Conservation (phyloP, 1,140 invertebrate genomes). For the Drosophila punjabiensis region DNA sequence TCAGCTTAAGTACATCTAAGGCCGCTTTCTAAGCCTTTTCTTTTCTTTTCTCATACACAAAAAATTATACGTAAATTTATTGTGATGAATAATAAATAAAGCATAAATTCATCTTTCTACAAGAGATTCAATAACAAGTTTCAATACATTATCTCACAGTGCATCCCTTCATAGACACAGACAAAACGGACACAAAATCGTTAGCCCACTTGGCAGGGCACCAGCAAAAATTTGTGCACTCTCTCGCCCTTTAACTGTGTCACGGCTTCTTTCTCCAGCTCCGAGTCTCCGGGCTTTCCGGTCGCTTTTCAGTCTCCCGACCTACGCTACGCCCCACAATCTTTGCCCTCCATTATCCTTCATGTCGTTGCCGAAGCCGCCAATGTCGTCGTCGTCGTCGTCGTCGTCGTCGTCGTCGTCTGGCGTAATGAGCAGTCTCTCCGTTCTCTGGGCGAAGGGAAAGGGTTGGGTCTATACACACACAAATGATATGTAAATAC, state of each 20-base stretch:
- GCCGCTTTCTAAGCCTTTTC: too few species aligned
- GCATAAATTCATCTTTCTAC: too few species aligned
- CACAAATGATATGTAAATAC: constrained; percentile 80
- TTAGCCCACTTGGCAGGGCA: constrained; percentile 78
- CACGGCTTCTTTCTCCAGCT: constrained; percentile 45
- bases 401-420: constrained; percentile 27
- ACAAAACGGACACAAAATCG: constrained; percentile 69
- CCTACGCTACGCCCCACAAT: constrained; percentile 12
- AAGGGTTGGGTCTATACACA: constrained; percentile 45
- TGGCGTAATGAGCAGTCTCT: constrained; percentile 46
- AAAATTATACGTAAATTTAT: neutral
- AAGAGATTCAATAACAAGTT: neutral
- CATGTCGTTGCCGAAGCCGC: neutral
- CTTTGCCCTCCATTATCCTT: constrained; percentile 17
- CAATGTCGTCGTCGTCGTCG: constrained; percentile 32
- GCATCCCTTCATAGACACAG: constrained; percentile 27
- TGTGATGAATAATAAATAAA: too few species aligned
- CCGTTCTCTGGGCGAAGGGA: neutral
- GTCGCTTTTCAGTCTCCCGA: constrained; percentile 2
- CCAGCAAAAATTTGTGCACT: constrained; percentile 67
- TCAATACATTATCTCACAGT: neutral
- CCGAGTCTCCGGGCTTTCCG: neutral
- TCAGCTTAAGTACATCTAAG: too few species aligned
- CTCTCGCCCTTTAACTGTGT: constrained; percentile 62
- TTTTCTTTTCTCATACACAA: neutral